Percentiles rank a stretch among this genome's conserved stretches.
These are phyloP conservation scores for Leucophenga maculata DNA, from an alignment of 2,888 invertebrate species.

Conservation along the genomic window DNA sequence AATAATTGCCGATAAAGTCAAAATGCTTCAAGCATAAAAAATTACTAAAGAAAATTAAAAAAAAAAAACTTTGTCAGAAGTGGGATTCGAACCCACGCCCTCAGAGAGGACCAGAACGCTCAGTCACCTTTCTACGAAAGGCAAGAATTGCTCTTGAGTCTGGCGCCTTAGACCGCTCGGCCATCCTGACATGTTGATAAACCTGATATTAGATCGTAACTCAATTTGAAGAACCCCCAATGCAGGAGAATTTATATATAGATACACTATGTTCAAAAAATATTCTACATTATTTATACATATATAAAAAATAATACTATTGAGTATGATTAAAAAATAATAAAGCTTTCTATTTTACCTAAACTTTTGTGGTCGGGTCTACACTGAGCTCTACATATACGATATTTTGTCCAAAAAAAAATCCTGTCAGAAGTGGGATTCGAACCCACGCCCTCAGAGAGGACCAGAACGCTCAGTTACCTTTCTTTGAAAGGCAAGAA, in stretches of 20 bases:
- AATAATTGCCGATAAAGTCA: too few relatives aligned
- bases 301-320: too few relatives aligned
- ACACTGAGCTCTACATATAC: too few relatives aligned
- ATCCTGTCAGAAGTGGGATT: constrained; percentile 67
- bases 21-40: neutral
- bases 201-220: too few relatives aligned
- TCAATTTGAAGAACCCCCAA: too few relatives aligned
- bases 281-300: too few relatives aligned
- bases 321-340: too few relatives aligned
- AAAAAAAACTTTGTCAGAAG: constrained; percentile 58
- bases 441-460: constrained; percentile 69
- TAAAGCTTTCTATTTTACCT: too few relatives aligned
- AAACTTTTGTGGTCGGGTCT: too few relatives aligned
- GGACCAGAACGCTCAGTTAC: constrained; percentile 66
- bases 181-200: constrained; percentile 45
- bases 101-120: constrained; percentile 70
- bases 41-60: neutral
- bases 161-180: constrained; percentile 54
- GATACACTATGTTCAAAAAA: too few relatives aligned
- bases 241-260: too few relatives aligned
- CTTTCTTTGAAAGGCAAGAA: constrained; percentile 53
- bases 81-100: constrained; percentile 69
- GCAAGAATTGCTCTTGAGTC: constrained; percentile 56
- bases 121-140: constrained; percentile 49
- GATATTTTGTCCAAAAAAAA: too few relatives aligned